Percentiles rank a stretch among this genome's conserved stretches.
Conservation (phyloP, 2,888 invertebrate genomes). For the Eugnorisma glareosa region DNA sequence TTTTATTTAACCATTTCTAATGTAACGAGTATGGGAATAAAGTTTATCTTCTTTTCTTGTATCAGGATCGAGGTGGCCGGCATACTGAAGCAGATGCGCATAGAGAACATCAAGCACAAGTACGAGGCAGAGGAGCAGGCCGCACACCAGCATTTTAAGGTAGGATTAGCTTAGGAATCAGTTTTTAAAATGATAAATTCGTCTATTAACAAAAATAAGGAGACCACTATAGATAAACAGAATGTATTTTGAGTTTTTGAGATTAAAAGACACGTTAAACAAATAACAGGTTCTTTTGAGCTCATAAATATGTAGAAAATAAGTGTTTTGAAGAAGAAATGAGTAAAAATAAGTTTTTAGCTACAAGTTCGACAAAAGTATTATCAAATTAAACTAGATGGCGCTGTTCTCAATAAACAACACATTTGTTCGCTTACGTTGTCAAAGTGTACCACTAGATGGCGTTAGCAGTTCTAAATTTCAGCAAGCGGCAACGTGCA, state of each 20-base stretch:
- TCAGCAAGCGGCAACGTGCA: constrained; percentile 18
- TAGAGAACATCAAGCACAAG: constrained; percentile 96
- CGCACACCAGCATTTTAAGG: constrained; percentile 96
- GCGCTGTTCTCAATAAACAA: constrained; percentile 40
- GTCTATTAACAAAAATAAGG: not conserved
- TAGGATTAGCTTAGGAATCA: constrained; percentile 75
- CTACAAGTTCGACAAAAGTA: not conserved
- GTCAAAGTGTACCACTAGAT: constrained; percentile 64
- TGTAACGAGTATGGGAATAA: not conserved
- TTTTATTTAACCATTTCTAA: not conserved
- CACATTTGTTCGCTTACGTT: not conserved
- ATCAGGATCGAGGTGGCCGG: constrained; percentile 96
- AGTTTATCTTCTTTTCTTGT: constrained; percentile 40
- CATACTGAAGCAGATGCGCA: constrained; percentile 93
- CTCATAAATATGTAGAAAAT: fast-evolving
- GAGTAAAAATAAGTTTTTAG: not conserved
- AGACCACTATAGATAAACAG: not conserved
- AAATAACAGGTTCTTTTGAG: not conserved
- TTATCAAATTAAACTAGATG: constrained; percentile 32
- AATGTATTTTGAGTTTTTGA: fast-evolving
- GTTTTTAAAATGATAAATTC: not conserved
- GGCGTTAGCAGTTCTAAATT: constrained; percentile 68
- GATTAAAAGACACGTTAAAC: fast-evolving
- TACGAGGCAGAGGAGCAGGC: constrained; percentile 97
- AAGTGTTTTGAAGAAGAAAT: not conserved